Evolutionary conservation across 1,140 invertebrate species (phyloP), one percentile per base, ranked within the genome.

Genomic region (Euura lappo): DNA sequence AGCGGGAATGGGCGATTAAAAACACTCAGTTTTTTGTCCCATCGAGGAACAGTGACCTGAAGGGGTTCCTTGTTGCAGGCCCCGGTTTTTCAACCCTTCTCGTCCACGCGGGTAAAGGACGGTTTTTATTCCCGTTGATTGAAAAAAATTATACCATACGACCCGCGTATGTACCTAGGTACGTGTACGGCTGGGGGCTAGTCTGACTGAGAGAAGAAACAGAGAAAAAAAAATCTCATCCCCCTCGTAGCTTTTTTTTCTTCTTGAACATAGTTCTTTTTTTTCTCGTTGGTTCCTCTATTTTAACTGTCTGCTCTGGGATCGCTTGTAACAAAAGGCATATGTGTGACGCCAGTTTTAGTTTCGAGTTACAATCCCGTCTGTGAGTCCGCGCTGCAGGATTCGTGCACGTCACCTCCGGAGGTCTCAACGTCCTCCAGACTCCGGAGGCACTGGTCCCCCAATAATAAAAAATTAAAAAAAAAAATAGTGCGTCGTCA

Each of bases 331-430:
- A 60, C 51, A 60, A 60, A 60, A 60, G 51, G 51, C 51, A n/a
- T n/a, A 60, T 60, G 51, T 60, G 8, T 60, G 51, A 60, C 51
- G 51, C 51, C 51, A 60, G 51, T 60, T 60, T 60, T 60, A 60
- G 51, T 60, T 60, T 60, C 51, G 51, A 11, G 51, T 60, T 60
- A 11, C 51, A 60, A 60, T 60, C 10, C 51, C 51, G 51, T 60
- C 51, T 60, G 51, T 60, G 10, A 60, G 51, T 60, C 51, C 28
- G 28, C 28, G 28, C 28, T 28, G 28, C 51, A 60, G 51, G 51
- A 60, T 28, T 6, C 51, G 13, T n/a, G 10, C 3, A 3, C 13
- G 51, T 60, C 51, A 60, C 51, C 51, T 60, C 51, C 51, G 51
- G 51, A 60, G 51, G 51, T 4, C 51, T 60, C 3, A n/a, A n/a